A percentile compares a stretch with the other conserved stretches of the same genome.
These are phyloP conservation scores for Dolichopus griseipennis DNA, from an alignment of 2,888 invertebrate species.

Conservation along the genomic window DNA sequence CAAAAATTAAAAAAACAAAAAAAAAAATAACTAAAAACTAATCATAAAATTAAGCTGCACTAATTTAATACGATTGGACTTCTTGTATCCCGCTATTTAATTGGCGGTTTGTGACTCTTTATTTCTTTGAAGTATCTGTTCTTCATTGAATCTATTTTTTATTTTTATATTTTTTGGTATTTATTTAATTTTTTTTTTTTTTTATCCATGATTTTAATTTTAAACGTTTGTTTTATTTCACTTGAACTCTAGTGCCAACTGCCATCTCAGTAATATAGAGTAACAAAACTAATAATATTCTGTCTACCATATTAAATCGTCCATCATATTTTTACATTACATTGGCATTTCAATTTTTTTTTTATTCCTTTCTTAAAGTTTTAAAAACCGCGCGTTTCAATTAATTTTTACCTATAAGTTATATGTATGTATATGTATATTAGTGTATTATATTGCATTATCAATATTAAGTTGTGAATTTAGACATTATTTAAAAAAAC, in stretches of 20 bases:
- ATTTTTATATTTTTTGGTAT: no score
- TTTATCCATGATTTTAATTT: no score
- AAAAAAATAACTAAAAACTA: background rate
- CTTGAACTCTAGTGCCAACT: no score
- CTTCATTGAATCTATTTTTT: no score
- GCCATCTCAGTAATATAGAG: background rate
- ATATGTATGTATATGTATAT: no score
- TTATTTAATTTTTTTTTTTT: no score
- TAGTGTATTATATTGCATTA: no score
- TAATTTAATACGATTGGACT: background rate
- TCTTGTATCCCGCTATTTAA: background rate
- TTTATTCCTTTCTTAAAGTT: background rate
- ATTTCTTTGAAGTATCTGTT: background rate
- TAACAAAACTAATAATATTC: background rate
- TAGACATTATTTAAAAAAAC: no score
- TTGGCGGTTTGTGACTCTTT: background rate
- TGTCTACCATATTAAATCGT: slow-evolving; percentile 1
- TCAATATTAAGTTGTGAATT: no score
- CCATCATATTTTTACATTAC: background rate
- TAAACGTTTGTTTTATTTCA: no score
- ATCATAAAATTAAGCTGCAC: background rate
- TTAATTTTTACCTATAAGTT: background rate
- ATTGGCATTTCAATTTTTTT: background rate
- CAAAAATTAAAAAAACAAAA: no score
- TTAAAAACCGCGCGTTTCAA: background rate